Base-by-base conservation (phyloP, 1,140 invertebrate genomes). In the Mercenaria mercenaria region DNA sequence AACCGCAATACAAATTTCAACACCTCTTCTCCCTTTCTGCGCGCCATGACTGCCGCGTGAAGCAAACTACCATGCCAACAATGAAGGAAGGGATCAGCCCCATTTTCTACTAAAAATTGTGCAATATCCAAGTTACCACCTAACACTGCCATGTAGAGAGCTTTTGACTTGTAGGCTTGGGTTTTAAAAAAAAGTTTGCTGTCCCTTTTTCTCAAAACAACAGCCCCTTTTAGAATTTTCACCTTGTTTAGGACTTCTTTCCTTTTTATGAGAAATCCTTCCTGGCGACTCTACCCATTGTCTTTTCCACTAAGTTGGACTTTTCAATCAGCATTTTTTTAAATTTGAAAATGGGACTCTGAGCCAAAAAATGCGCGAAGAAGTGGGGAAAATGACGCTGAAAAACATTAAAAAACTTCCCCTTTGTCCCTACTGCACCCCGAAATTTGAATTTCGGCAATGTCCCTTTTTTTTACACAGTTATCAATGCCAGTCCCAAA, bases 71-170 rank as follows among this genome's bases (percentile, higher is more conserved):
- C 92, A 88, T 90, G 79, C n/a, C 56, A 80, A 84, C 86, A 92
- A 52, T 34, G 52, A 32, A 91, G 61, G 52, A 91, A 79, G 6
- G 91, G 76, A 89, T 94, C 92, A 1, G 91, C 92, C 1, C 94
- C 93, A 56, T 90, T 81, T 15, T 92, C 86, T 26, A 94, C 52
- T 41, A 95, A 69, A 64, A 90, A 93, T 64, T 92, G 61, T 26
- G 94, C 93, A 34, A 93, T 67, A 23, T 93, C 88, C 0, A 93
- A 23, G 74, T 93, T 92, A 11, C 91, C 90, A 41, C 93, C 91
- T 76, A 92, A 90, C 11, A 92, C 91, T 26, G 94, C 92, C 92
- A 93, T 94, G 69, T 93, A 92, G 11, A 95, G 61, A 15, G 93
- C 90, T 52, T 93, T 93, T 13, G 92, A 93, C 0, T 92, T 92